These are phyloP conservation scores for Petrocephalus microphthalmus DNA, from an alignment of 2,113 vertebrate genomes.

Conservation along the genomic window DNA sequence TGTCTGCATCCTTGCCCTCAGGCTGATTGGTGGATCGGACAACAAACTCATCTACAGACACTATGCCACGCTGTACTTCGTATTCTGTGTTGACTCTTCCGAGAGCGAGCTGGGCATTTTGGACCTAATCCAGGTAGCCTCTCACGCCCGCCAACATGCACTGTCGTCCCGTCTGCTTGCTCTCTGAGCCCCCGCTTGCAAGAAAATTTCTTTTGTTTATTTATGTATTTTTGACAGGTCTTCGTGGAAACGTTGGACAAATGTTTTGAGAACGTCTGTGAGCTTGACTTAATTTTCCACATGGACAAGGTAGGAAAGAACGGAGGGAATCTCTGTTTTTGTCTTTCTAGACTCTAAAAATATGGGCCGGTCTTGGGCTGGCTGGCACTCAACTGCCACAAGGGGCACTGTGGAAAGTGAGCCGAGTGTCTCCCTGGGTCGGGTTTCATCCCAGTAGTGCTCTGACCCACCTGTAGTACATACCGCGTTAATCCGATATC, in stretches of 20 bases:
- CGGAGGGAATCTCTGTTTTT: neutral
- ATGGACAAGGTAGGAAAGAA: conserved; percentile 86
- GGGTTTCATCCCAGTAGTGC: neutral
- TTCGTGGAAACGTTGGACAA: conserved; percentile 99
- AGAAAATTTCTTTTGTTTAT: neutral
- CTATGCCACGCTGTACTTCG: conserved; percentile 97
- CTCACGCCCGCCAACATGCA: neutral
- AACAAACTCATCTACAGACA: conserved; percentile 99
- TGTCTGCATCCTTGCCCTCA: conserved; percentile 46
- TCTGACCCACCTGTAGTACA: neutral
- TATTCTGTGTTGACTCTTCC: conserved; percentile 98
- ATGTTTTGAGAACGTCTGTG: conserved; percentile 99
- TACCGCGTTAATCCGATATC: neutral
- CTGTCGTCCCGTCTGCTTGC: neutral
- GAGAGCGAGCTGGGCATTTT: conserved; percentile 98
- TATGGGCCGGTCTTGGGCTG: neutral
- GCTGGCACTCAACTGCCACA: neutral
- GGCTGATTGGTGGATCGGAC: conserved; percentile 95
- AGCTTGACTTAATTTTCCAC: conserved; percentile 98
- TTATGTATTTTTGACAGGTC: conserved; percentile 62
- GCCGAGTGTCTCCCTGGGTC: neutral
- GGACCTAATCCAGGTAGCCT: conserved; percentile 90
- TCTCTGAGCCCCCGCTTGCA: neutral
- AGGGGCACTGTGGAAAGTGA: neutral
- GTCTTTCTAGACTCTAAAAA: neutral